Conservation (phyloP, 2,113 vertebrate species). For the Chloropsis cyanopogon region DNA sequence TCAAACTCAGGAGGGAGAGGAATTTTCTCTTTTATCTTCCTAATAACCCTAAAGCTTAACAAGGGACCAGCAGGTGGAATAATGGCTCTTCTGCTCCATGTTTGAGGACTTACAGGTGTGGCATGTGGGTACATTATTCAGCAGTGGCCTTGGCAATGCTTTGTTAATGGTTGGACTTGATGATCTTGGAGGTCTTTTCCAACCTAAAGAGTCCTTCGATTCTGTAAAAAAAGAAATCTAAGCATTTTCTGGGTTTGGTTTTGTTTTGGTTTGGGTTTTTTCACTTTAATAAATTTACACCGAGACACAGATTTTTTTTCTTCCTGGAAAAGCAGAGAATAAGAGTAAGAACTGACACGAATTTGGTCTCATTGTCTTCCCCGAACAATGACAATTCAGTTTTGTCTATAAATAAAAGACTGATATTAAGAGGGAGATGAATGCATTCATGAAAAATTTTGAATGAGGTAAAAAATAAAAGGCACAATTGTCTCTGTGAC, state of each 20-base stretch:
- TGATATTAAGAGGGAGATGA: background rate
- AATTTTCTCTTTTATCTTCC: background rate
- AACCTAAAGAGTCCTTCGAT: background rate
- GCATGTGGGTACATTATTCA: background rate
- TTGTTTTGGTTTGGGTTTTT: background rate
- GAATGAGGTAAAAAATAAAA: background rate
- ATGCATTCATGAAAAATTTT: background rate
- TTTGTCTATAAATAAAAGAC: background rate
- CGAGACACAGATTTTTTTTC: background rate
- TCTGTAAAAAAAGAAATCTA: background rate
- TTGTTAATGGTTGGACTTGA: background rate
- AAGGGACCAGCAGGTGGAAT: background rate
- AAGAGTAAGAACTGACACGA: background rate
- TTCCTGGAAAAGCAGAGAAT: background rate
- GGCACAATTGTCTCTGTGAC: background rate
- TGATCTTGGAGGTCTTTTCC: background rate
- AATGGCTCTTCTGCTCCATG: background rate
- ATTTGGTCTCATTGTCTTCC: background rate
- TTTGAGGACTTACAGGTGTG: fast-evolving
- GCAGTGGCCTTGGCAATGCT: background rate
- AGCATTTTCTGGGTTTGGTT: background rate
- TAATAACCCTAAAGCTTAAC: background rate
- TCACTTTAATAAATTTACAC: background rate
- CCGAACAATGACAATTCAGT: background rate
- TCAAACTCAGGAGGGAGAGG: background rate